Percentiles rank a stretch among this genome's conserved stretches.
Evolutionary conservation across 2,113 vertebrate species (phyloP).

Genomic region (Lota lota): DNA sequence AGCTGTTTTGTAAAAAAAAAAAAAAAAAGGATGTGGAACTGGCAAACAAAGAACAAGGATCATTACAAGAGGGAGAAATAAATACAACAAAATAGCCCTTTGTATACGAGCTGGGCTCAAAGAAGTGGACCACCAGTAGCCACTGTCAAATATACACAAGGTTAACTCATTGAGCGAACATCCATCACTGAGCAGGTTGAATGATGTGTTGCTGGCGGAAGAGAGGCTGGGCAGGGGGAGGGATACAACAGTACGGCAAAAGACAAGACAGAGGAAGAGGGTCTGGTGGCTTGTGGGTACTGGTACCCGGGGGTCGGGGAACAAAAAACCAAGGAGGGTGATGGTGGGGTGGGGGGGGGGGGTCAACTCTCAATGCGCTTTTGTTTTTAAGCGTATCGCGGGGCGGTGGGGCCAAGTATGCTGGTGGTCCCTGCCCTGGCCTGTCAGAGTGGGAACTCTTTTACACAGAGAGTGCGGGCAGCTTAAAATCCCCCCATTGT

Average conservation of each 20-base stretch:
- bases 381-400: slow-evolving; percentile 73
- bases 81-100: slow-evolving; percentile 56
- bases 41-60: slow-evolving; percentile 42
- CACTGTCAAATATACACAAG: slow-evolving; percentile 61
- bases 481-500: slow-evolving; percentile 76
- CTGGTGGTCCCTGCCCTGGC: slow-evolving; percentile 76
- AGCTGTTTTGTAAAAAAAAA: slow-evolving; percentile 18
- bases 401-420: slow-evolving; percentile 73
- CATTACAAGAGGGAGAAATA: slow-evolving; percentile 27
- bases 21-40: slow-evolving; percentile 13
- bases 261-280: slow-evolving; percentile 62
- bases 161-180: slow-evolving; percentile 67
- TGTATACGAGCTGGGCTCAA: slow-evolving; percentile 53
- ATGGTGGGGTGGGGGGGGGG: not conserved
- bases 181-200: slow-evolving; percentile 53
- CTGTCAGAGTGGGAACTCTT: slow-evolving; percentile 62
- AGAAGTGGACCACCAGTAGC: slow-evolving; percentile 59
- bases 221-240: slow-evolving; percentile 14
- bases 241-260: slow-evolving; percentile 65
- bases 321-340: slow-evolving; percentile 63
- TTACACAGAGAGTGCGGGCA: slow-evolving; percentile 71
- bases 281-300: slow-evolving; percentile 65
- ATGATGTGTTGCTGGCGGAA: slow-evolving; percentile 54
- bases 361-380: slow-evolving; percentile 73
- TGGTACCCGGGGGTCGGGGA: slow-evolving; percentile 65